A percentile compares a stretch with the other conserved stretches of the same genome.
Evolutionary conservation across 1,140 invertebrate genomes (phyloP).

Genomic region (Heliothis virescens): DNA sequence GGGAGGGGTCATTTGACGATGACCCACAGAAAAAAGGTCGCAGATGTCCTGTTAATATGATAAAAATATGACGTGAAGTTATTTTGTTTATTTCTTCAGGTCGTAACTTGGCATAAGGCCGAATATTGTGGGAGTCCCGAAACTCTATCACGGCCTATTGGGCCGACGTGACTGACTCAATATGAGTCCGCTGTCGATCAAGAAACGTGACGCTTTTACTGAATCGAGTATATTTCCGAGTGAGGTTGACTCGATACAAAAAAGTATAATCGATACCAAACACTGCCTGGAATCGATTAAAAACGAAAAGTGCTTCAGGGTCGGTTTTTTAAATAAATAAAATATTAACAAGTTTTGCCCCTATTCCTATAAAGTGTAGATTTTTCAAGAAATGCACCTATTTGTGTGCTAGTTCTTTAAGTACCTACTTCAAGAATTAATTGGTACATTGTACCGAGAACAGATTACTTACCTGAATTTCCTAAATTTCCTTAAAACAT

Average conservation of each 20-base stretch:
- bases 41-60: not conserved
- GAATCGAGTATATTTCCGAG: not conserved
- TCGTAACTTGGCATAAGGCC: constrained; percentile 3
- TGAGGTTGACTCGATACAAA: constrained; percentile 1
- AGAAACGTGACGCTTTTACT: constrained; percentile 40
- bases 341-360: too few species aligned
- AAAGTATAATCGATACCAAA: not conserved
- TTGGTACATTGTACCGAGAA: too few species aligned
- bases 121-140: constrained; percentile 32
- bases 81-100: constrained; percentile 25
- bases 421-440: too few species aligned
- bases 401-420: too few species aligned
- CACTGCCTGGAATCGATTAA: too few species aligned
- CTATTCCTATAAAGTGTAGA: too few species aligned
- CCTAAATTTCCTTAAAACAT: too few species aligned
- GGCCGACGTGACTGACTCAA: constrained; percentile 29
- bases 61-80: constrained; percentile 1
- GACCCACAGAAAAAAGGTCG: not conserved
- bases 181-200: constrained; percentile 27
- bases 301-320: too few species aligned
- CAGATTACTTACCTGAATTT: too few species aligned
- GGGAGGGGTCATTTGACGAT: too few species aligned
- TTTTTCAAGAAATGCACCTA: too few species aligned
- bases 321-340: too few species aligned
- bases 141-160: constrained; percentile 39